Evolutionary conservation across 1,140 invertebrate genomes (phyloP), one percentile per base, ranked within the genome.

Genomic region (Linepithema humile): DNA sequence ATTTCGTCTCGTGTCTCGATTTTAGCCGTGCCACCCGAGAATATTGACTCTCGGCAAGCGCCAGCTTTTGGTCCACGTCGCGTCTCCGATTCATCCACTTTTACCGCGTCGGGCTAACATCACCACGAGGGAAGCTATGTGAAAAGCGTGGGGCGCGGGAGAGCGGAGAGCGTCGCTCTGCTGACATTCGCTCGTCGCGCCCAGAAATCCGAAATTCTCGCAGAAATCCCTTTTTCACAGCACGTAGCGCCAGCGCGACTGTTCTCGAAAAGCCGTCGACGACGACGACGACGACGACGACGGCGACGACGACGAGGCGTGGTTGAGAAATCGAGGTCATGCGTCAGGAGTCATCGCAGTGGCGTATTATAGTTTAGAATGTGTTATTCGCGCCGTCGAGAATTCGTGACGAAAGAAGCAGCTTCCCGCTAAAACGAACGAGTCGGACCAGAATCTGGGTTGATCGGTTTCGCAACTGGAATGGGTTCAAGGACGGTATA

Each of bases 181-280:
- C 78, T 86, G 88, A 89, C 87, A 82, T 59, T 86, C 74, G 83
- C 55, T 78, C 77, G 77, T 83, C 86, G 88, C 85, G 84, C 74
- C 82, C 88, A 89, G 88, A 89, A 89, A 88, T 89, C 80, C 87
- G 87, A 88, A 89, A 89, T 89, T 86, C 75, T 64, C 62, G 60
- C 74, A 70, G 74, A 82, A 86, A 89, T 88, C 87, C 74, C 75
- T 89, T 89, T 89, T 89, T 86, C 88, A 86, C 57, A 74, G 87
- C 88, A 89, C 88, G 88, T 88, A 89, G 82, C 57, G 59, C 32
- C 59, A 62, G 60, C 80, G 73, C 70, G 73, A 70, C 48, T 83
- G 64, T 75, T 87, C 53, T 85, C 86, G 70, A 77, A 82, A 82
- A 88, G 84, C 78, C 75, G 75, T 65, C 53, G 78, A 69, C 59